Evolutionary conservation across 2,113 vertebrate genomes (phyloP).

Genomic region (Chelonoidis abingdonii): DNA sequence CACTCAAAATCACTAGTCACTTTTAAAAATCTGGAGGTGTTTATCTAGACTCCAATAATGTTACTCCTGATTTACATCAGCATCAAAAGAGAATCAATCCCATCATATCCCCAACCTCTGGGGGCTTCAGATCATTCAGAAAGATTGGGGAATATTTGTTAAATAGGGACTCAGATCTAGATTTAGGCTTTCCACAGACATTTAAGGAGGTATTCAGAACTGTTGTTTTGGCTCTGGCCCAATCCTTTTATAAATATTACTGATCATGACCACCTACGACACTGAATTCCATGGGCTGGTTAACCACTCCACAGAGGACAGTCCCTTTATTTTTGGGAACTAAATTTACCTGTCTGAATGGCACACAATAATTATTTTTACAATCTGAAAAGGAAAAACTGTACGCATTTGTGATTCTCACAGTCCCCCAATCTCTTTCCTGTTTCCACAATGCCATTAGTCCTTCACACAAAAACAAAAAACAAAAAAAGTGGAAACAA

Average conservation of each 20-base stretch:
- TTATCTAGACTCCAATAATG: neutral
- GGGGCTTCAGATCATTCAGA: neutral
- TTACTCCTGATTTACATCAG: neutral
- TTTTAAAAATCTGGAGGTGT: neutral
- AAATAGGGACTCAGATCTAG: neutral
- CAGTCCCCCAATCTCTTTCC: neutral
- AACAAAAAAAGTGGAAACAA: slow-evolving; percentile 30
- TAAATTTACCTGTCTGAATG: neutral
- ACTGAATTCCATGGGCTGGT: slow-evolving; percentile 2
- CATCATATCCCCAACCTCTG: fast-evolving
- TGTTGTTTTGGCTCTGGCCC: neutral
- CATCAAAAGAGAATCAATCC: fast-evolving
- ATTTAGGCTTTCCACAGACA: neutral
- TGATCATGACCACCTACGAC: neutral
- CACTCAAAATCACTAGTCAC: neutral
- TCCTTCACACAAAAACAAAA: slow-evolving; percentile 41
- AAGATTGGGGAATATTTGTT: neutral
- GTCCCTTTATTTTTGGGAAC: slow-evolving; percentile 10
- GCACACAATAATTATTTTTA: slow-evolving; percentile 3
- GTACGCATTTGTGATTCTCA: slow-evolving; percentile 10
- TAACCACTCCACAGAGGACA: neutral
- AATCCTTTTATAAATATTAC: neutral
- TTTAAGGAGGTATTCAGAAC: neutral
- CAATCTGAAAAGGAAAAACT: neutral
- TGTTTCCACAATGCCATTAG: neutral